Evolutionary conservation across 1,140 invertebrate genomes (phyloP).

Genomic region (Euglossa dilemma): DNA sequence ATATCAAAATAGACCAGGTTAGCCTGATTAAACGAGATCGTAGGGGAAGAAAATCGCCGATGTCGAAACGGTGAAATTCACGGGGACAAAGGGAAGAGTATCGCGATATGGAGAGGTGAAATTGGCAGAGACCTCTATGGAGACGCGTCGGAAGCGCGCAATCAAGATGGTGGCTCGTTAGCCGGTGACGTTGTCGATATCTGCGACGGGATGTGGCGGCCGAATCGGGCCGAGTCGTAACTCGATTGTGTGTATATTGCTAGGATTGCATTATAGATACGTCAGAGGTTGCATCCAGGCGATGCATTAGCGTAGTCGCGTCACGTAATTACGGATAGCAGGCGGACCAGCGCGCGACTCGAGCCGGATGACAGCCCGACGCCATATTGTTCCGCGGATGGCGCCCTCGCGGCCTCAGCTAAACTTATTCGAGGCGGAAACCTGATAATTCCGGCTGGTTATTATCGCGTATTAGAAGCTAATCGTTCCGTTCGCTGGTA

Average conservation of each 20-base stretch:
- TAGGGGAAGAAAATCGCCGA: too few relatives aligned
- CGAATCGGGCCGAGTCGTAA: background rate
- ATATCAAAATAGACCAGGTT: too few relatives aligned
- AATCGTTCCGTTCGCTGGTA: background rate
- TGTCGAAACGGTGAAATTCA: too few relatives aligned
- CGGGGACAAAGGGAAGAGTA: too few relatives aligned
- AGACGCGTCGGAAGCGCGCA: background rate
- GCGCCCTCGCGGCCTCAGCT: too few relatives aligned
- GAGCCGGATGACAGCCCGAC: background rate
- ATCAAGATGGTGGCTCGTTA: background rate
- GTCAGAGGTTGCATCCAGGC: background rate
- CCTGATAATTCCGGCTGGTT: too few relatives aligned
- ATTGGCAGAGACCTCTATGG: too few relatives aligned
- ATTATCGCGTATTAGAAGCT: background rate
- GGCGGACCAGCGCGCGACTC: background rate
- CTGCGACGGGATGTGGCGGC: too few relatives aligned
- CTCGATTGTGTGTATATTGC: constrained; percentile 28
- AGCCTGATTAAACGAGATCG: too few relatives aligned
- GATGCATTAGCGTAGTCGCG: constrained; percentile 5
- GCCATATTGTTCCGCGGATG: too few relatives aligned
- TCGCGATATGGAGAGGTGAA: too few relatives aligned
- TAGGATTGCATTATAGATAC: constrained; percentile 26
- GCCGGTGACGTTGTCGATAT: background rate
- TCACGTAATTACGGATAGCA: constrained; percentile 26
- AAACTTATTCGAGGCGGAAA: background rate